Base-by-base conservation (phyloP, 2,113 vertebrate species). In the Heterotilapia buettikoferi region DNA sequence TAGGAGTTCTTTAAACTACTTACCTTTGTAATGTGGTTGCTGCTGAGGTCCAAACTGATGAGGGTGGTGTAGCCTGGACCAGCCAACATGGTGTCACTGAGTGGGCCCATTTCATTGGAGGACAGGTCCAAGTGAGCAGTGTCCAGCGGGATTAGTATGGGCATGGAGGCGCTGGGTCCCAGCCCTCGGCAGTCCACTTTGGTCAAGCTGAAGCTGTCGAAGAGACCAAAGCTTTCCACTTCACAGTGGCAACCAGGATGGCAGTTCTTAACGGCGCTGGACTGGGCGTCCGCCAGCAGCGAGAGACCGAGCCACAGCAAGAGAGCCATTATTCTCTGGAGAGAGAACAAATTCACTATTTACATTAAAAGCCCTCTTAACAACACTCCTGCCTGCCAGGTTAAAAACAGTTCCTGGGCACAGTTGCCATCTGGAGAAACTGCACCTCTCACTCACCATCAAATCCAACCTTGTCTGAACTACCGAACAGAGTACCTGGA, bases 21-120 rank as follows among this genome's bases (percentile, higher is more conserved):
- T 50, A 99, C 95, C 91, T 93, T 93, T 71, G 96, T 95, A 31
- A 99, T 98, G 11, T 93, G 94, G 90, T 99, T 99, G 93, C 96
- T 96, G 93, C 99, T 99, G 52, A 99, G 96, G 88, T 99, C 98
- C 1, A 99, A 96, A 94, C 98, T 98, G 0, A 98, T 95, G 18
- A 99, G 94, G 0, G 98, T 99, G n/a, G 98, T 99, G 76, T 99
- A 99, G 33, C 99, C 99, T 0, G 99, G 98, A n/a, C 99, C 99
- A 0, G 97, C 95, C n/a, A 99, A 91, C 96, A 98, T 97, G 0
- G 97, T 96, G 93, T 98, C 97, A 0, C 97, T 98, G 88, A 99
- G 95, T 0, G 91, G 96, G 85, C 97, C 97, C 89, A 99, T 96
- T 61, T 90, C 92, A 89, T 98, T 99, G 50, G 97, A 97, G 16